Conservation (phyloP, 2,888 invertebrate species). For the Eristalis intricaria region DNA sequence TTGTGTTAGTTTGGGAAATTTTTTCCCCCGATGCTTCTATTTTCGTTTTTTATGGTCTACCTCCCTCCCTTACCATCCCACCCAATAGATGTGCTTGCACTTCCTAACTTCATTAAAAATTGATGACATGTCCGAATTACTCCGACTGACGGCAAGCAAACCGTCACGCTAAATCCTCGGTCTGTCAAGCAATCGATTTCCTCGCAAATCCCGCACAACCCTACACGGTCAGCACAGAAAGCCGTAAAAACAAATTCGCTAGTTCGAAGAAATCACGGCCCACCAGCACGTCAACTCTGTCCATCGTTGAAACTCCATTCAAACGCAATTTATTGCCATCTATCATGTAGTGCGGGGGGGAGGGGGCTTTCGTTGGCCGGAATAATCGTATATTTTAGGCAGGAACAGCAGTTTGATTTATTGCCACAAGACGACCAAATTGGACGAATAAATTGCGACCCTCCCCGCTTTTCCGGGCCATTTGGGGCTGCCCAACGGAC, state of each 20-base stretch:
- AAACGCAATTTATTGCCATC: conserved; percentile 17
- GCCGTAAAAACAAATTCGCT: not conserved
- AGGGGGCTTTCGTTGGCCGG: not conserved
- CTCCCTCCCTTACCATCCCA: not conserved
- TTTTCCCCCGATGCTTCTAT: no score
- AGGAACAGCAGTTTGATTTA: conserved; percentile 12
- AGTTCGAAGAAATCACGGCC: not conserved
- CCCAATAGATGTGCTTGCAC: not conserved
- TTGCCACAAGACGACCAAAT: conserved; percentile 26
- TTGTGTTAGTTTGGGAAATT: no score
- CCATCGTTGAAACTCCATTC: not conserved
- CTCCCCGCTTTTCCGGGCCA: conserved; percentile 27
- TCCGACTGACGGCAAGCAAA: not conserved
- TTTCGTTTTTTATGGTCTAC: no score
- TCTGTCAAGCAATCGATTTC: not conserved
- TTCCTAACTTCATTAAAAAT: not conserved
- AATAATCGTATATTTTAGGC: conserved; percentile 23
- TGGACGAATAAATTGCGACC: conserved; percentile 21
- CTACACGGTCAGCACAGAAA: not conserved
- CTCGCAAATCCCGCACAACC: not conserved
- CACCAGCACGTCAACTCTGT: not conserved
- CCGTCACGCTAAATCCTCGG: not conserved
- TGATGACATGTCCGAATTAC: not conserved
- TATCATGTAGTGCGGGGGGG: conserved; percentile 2
- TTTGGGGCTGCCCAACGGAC: conserved; percentile 10